Evolutionary conservation across 2,888 invertebrate species (phyloP), one percentile per base, ranked within the genome.

Genomic region (Sturmia bella): DNA sequence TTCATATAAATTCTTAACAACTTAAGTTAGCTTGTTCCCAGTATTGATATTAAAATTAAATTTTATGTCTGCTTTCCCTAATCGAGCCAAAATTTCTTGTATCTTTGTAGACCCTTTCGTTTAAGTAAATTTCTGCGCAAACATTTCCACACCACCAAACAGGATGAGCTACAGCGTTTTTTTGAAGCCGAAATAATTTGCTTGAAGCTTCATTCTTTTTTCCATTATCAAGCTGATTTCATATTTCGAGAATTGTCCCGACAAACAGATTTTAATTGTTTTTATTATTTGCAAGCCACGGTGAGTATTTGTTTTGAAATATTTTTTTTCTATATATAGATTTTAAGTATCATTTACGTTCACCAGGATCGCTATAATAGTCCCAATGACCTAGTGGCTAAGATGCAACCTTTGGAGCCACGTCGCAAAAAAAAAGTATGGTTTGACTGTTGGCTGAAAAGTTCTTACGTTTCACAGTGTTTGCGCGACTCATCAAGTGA

Each of bases 321-420:
- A 52, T 72, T 11, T 43, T 19, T 13, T 9, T 27, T 24, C 11
- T 4, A 37, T 6, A 6, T 12, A 15, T 1, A 0, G 2, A n/a
- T 56, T 21, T 57, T 0, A 43, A 15, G n/a, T n/a, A n/a, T 43
- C 24, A 54, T 17, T 48, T 66, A 13, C 0, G 13, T 19, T 6
- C 21, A 48, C 37, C 17, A 73, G 76, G 17, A 75, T 11, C 45
- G 48, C 2, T n/a, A 43, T 12, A 41, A 27, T 3, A 56, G 85
- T 17, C 80, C 84, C n/a, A 88, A 88, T 68, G 89, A 88, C 56
- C 54, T 89, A 39, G 70, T 82, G 7, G 48, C 17, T 3, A 84
- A 80, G n/a, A 89, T 89, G 88, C 87, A 88, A 85, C 88, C 88
- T 2, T 61, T 89, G 13, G 89, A 89, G 76, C 89, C 88, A 0